Evolutionary conservation across 2,888 invertebrate species (phyloP).

Genomic region (Piscicola geometra): DNA sequence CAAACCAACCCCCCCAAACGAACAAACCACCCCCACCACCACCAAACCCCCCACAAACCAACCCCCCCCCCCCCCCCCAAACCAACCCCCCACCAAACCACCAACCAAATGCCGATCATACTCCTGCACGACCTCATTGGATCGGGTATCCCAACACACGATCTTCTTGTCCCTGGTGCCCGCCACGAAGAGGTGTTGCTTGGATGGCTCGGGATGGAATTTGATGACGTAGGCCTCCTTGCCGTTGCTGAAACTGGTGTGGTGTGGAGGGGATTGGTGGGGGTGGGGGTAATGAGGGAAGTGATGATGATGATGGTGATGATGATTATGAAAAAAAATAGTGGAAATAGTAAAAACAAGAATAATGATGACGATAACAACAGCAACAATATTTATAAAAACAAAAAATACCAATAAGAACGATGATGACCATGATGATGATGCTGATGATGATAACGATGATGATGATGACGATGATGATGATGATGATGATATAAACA

Average conservation of each 20-base stretch:
- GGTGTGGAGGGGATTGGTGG: slow-evolving; percentile 42
- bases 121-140: slow-evolving; percentile 91
- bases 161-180: slow-evolving; percentile 99
- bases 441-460: too few species aligned
- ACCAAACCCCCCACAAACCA: not conserved
- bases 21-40: not conserved
- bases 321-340: not conserved
- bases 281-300: not conserved
- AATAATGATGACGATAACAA: not conserved
- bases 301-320: not conserved
- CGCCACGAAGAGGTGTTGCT: slow-evolving; percentile 93
- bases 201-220: slow-evolving; percentile 93
- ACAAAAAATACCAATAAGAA: slow-evolving; percentile 6
- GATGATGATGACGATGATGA: too few species aligned
- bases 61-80: not conserved
- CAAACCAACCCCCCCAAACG: too few species aligned
- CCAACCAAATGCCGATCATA: slow-evolving; percentile 83
- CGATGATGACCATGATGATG: too few species aligned
- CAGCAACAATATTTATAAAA: not conserved
- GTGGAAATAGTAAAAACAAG: not conserved
- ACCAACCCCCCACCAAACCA: not conserved
- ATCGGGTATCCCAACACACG: slow-evolving; percentile 94
- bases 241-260: slow-evolving; percentile 79
- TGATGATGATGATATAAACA: too few species aligned
- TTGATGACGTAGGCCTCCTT: slow-evolving; percentile 97